Percentiles rank a stretch among this genome's conserved stretches.
Evolutionary conservation across 2,888 invertebrate species (phyloP).

Genomic region (Zele albiditarsus): DNA sequence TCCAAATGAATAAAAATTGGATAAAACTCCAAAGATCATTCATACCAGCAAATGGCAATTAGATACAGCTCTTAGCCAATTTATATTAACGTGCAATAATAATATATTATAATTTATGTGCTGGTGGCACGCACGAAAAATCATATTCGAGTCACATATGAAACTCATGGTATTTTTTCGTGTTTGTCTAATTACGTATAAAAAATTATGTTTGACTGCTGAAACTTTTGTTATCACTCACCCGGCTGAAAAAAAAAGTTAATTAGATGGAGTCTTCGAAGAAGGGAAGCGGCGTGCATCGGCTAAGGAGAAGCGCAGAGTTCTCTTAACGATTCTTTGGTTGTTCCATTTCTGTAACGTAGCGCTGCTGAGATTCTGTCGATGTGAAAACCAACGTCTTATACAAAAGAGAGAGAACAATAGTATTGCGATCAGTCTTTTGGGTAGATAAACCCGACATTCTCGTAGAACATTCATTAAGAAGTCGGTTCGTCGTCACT

Average conservation of each 20-base stretch:
- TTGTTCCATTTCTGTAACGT: constrained; percentile 6
- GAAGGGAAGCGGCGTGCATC: background rate
- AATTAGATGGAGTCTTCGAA: background rate
- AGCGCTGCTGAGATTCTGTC: background rate
- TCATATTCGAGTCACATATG: background rate
- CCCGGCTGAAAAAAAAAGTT: background rate
- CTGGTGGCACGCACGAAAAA: background rate
- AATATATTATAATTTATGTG: background rate
- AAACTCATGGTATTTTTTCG: background rate
- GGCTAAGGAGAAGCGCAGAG: background rate
- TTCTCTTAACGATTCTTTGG: constrained; percentile 8
- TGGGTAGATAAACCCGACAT: constrained; percentile 38
- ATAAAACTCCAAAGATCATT: background rate
- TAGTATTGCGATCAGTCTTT: constrained; percentile 48
- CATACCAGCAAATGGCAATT: background rate
- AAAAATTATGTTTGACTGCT: background rate
- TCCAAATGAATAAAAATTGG: background rate
- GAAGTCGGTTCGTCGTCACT: constrained; percentile 74
- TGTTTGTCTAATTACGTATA: background rate
- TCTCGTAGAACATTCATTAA: constrained; percentile 59
- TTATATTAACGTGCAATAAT: constrained; percentile 6
- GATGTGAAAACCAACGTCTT: background rate
- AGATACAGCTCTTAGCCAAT: constrained; percentile 16
- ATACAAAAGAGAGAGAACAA: constrained; percentile 35
- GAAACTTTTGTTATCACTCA: background rate